These are phyloP conservation scores for Ceyx cyanopectus DNA, from an alignment of 2,113 vertebrate species.

Conservation along the genomic window DNA sequence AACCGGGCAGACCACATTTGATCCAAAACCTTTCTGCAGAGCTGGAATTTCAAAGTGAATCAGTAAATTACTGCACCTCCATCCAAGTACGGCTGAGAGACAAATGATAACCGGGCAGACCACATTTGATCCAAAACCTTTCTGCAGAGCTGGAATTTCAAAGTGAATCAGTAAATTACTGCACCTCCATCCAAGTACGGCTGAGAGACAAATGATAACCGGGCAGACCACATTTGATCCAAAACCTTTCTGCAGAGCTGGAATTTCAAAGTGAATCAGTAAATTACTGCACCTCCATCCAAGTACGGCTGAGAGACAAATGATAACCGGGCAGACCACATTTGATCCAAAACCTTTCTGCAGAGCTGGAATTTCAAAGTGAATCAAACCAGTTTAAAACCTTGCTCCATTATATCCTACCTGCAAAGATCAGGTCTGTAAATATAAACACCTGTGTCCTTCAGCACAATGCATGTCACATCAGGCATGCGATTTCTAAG, in stretches of 20 bases:
- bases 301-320: background rate
- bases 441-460: conserved; percentile 20
- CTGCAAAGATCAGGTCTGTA: background rate
- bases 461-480: background rate
- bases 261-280: background rate
- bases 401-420: background rate
- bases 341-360: background rate
- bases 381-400: background rate
- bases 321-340: background rate
- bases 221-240: background rate
- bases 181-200: background rate
- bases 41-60: background rate
- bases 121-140: background rate
- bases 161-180: background rate
- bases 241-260: background rate
- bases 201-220: background rate
- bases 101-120: background rate
- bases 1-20: background rate
- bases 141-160: background rate
- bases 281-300: background rate
- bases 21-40: background rate
- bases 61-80: background rate
- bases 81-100: background rate
- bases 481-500: background rate
- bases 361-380: background rate